Conservation (phyloP, 2,888 invertebrate species). For the Escarpia spicata region DNA sequence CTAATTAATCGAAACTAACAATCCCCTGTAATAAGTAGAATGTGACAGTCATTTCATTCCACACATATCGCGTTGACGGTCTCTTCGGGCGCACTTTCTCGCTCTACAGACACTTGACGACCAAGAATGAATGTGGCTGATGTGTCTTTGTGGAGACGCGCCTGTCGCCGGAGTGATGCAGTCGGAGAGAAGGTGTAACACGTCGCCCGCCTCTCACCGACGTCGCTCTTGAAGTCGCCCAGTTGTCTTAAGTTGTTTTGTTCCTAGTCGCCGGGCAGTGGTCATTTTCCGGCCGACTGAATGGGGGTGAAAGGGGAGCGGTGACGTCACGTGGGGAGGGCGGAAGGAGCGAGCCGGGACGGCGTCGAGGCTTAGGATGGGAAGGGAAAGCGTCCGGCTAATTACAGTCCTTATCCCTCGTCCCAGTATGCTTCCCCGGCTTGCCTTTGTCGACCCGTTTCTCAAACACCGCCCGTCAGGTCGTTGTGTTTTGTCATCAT, state of each 20-base stretch:
- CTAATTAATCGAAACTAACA: no score
- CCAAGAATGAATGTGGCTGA: background rate
- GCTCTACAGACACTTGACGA: background rate
- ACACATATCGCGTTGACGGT: background rate
- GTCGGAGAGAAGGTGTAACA: background rate
- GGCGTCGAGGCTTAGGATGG: background rate
- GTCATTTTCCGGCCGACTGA: slow-evolving; percentile 9
- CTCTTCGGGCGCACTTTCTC: background rate
- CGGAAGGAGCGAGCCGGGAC: background rate
- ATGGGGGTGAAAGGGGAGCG: background rate
- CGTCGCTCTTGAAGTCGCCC: background rate
- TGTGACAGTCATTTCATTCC: background rate
- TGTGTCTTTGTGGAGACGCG: background rate
- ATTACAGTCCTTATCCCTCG: slow-evolving; percentile 4
- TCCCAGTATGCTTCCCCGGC: slow-evolving; percentile 12
- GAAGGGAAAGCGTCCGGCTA: background rate
- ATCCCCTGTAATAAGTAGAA: background rate
- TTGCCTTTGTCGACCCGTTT: background rate
- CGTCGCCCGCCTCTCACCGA: background rate
- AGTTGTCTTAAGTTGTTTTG: slow-evolving; percentile 6
- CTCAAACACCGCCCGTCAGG: background rate
- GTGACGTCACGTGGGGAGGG: slow-evolving; percentile 12
- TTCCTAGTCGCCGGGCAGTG: slow-evolving; percentile 1
- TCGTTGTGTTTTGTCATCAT: background rate
- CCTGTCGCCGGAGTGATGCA: background rate